phyloP scores from a whole-genome alignment of 2,113 vertebrate genomes.

The Eidolon helvum region DNA sequence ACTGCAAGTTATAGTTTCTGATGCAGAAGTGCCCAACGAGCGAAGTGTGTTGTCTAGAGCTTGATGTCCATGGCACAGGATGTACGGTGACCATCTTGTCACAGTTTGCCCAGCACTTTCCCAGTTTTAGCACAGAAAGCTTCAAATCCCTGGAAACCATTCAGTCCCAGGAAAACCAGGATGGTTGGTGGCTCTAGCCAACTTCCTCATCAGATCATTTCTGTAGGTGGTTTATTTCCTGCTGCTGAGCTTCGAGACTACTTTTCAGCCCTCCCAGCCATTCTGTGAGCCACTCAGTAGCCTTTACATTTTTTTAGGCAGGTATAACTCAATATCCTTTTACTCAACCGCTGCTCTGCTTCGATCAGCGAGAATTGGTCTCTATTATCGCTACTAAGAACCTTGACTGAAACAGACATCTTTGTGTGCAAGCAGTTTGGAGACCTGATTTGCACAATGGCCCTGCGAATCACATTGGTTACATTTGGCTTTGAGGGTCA shows the following conservation, averaged over 20 bases:
- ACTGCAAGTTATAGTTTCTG: neutral
- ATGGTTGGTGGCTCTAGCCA: neutral
- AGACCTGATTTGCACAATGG: neutral
- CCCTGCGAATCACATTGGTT: neutral
- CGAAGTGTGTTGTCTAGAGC: neutral
- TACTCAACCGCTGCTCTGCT: neutral
- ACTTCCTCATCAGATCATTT: neutral
- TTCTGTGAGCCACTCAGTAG: neutral
- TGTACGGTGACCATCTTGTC: neutral
- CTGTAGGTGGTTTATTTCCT: neutral
- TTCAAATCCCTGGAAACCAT: neutral
- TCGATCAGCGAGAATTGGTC: neutral
- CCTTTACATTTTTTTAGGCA: neutral
- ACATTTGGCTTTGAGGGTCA: neutral
- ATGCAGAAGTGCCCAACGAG: neutral
- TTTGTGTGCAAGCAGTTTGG: neutral
- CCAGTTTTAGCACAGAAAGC: neutral
- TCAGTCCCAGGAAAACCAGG: neutral
- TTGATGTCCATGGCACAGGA: neutral
- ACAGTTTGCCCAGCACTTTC: constrained; percentile 1
- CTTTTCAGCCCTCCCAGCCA: neutral
- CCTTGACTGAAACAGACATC: neutral
- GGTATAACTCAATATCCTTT: neutral
- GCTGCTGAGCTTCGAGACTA: neutral
- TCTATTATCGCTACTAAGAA: neutral